These are phyloP conservation scores for Ditylenchus weischeri DNA, from an alignment of 2,888 invertebrate species.

Conservation along the genomic window DNA sequence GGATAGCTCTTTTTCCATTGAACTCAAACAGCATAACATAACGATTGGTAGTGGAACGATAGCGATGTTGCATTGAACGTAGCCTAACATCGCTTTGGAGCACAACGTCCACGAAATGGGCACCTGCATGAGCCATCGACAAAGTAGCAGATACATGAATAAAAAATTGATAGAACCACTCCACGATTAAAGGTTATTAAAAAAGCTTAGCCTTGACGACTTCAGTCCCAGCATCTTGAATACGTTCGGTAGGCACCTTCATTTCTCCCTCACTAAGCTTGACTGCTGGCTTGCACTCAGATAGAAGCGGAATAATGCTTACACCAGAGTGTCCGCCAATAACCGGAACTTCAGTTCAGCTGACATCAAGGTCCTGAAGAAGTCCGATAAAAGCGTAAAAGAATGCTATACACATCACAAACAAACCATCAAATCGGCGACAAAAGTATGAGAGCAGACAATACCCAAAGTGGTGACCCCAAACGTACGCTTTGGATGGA, in stretches of 20 bases:
- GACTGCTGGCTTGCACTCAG: conserved; percentile 67
- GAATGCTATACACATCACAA: neutral
- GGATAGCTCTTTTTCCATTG: too few relatives aligned
- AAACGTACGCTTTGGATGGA: conserved; percentile 86
- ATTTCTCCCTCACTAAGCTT: conserved; percentile 69
- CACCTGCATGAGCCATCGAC: conserved; percentile 96
- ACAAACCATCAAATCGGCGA: conserved; percentile 80
- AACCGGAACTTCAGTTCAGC: conserved; percentile 80
- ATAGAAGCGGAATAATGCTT: conserved; percentile 92
- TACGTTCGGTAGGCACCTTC: conserved; percentile 81
- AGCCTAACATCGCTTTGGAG: conserved; percentile 81
- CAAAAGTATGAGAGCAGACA: conserved; percentile 87
- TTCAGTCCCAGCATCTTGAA: conserved; percentile 99
- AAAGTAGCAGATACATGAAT: conserved; percentile 87
- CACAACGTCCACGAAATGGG: conserved; percentile 77
- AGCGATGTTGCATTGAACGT: too few relatives aligned
- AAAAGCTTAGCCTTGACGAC: conserved; percentile 77
- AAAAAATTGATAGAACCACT: too few relatives aligned
- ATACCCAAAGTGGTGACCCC: conserved; percentile 95
- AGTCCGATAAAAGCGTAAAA: too few relatives aligned
- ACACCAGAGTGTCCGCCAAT: conserved; percentile 97
- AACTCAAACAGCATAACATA: too few relatives aligned
- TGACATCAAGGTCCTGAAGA: conserved; percentile 74
- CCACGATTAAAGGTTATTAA: too few relatives aligned
- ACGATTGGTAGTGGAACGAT: too few relatives aligned